Percentiles rank a stretch among this genome's conserved stretches.
These are phyloP conservation scores for Stigmatopora nigra DNA, from an alignment of 2,113 vertebrate genomes.

Conservation along the genomic window DNA sequence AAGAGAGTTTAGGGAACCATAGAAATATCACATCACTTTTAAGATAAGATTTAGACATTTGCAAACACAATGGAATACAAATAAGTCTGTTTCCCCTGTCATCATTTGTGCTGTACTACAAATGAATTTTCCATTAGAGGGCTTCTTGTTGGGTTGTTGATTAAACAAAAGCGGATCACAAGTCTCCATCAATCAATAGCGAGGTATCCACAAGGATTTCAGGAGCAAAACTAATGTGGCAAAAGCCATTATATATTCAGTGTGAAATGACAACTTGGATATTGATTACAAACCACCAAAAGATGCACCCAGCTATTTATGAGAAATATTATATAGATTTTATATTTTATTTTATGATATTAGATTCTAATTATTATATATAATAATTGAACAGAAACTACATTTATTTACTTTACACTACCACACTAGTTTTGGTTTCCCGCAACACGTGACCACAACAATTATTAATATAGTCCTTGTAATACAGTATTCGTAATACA, in stretches of 20 bases:
- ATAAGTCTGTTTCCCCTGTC: neutral
- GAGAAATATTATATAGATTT: neutral
- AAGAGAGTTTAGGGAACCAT: neutral
- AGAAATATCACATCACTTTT: neutral
- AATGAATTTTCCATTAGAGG: no score
- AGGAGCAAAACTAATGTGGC: slow-evolving; percentile 4
- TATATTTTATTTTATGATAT: neutral
- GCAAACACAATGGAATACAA: neutral
- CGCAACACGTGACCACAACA: neutral
- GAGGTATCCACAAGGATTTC: slow-evolving; percentile 20
- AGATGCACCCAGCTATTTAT: neutral
- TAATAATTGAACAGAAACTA: neutral
- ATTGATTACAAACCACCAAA: slow-evolving; percentile 12
- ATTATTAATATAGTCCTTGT: neutral
- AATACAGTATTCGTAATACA: neutral
- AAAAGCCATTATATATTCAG: slow-evolving; percentile 15
- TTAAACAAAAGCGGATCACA: neutral
- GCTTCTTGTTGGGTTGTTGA: slow-evolving; percentile 10
- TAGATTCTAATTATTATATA: no score
- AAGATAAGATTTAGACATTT: neutral
- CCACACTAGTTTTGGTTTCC: neutral
- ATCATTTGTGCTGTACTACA: no score
- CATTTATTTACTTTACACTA: neutral
- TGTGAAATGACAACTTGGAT: neutral
- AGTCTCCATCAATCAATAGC: slow-evolving; percentile 4